These are phyloP conservation scores for Ciconia boyciana DNA, from an alignment of 2,113 vertebrate species.

Conservation along the genomic window DNA sequence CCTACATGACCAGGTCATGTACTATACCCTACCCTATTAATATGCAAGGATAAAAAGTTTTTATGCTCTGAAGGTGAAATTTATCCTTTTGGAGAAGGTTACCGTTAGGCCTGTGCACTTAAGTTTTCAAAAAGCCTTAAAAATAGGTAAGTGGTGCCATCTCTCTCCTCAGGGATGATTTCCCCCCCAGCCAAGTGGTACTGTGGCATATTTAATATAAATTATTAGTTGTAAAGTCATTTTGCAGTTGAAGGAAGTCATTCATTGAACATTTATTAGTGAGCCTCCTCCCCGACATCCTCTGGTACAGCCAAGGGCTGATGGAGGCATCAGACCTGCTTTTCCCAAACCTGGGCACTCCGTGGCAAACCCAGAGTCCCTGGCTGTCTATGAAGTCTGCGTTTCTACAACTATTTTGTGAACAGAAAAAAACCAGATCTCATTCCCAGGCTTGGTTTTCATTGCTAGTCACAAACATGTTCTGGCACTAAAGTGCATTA, in stretches of 20 bases:
- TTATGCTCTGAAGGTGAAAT: constrained; percentile 42
- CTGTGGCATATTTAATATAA: background rate
- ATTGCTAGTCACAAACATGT: background rate
- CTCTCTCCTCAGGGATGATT: constrained; percentile 52
- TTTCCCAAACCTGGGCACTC: background rate
- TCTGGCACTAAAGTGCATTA: background rate
- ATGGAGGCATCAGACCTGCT: background rate
- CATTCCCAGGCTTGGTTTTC: background rate
- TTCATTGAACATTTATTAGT: background rate
- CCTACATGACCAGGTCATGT: constrained; percentile 25
- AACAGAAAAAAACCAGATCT: background rate
- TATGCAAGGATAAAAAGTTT: constrained; percentile 35
- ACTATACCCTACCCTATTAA: background rate
- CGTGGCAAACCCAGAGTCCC: background rate
- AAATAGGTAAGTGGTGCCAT: constrained; percentile 45
- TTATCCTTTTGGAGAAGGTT: constrained; percentile 46
- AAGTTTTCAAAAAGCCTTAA: constrained; percentile 54
- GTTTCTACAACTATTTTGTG: background rate
- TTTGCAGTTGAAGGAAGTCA: background rate
- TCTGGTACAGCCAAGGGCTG: background rate
- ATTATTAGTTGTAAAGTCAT: background rate
- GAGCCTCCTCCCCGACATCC: background rate
- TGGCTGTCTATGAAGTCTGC: background rate
- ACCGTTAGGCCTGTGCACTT: constrained; percentile 47
- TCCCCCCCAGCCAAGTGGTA: background rate